A percentile compares a stretch with the other conserved stretches of the same genome.
Evolutionary conservation across 2,888 invertebrate genomes (phyloP).

Genomic region (Thecophora atra): DNA sequence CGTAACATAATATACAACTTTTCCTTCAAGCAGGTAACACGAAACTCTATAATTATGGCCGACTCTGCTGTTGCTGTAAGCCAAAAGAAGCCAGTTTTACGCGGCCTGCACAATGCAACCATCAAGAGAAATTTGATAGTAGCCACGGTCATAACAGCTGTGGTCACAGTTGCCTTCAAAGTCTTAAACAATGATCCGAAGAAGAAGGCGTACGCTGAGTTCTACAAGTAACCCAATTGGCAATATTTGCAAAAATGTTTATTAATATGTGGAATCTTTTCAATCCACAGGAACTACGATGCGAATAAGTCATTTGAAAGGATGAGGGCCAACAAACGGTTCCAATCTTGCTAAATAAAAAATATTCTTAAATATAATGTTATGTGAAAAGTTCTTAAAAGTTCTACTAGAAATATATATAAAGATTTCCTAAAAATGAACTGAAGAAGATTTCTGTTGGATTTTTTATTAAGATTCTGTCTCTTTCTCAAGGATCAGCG

Average conservation of each 20-base stretch:
- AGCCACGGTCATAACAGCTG: constrained; percentile 64
- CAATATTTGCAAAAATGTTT: background rate
- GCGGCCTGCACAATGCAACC: constrained; percentile 73
- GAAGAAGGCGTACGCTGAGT: constrained; percentile 74
- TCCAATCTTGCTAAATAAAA: constrained; percentile 63
- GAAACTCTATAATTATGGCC: constrained; percentile 52
- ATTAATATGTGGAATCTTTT: constrained; percentile 6
- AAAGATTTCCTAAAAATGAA: background rate
- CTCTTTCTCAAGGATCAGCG: background rate
- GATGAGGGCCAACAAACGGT: constrained; percentile 64
- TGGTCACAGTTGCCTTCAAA: constrained; percentile 67
- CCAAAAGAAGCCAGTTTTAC: constrained; percentile 73
- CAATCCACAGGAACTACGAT: constrained; percentile 60
- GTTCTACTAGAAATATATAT: constrained; percentile 23
- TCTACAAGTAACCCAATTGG: constrained; percentile 74
- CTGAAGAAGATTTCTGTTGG: background rate
- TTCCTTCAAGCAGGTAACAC: background rate
- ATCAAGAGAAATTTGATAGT: constrained; percentile 71
- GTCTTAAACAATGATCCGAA: constrained; percentile 68
- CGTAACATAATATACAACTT: constrained; percentile 41
- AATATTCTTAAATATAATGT: constrained; percentile 15
- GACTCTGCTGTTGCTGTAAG: constrained; percentile 59
- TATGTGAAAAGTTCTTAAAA: constrained; percentile 39
- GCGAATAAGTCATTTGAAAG: constrained; percentile 64
- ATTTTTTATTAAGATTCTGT: background rate